phyloP scores from a whole-genome alignment of 2,888 invertebrate genomes.

The Neoaliturus tenellus region DNA sequence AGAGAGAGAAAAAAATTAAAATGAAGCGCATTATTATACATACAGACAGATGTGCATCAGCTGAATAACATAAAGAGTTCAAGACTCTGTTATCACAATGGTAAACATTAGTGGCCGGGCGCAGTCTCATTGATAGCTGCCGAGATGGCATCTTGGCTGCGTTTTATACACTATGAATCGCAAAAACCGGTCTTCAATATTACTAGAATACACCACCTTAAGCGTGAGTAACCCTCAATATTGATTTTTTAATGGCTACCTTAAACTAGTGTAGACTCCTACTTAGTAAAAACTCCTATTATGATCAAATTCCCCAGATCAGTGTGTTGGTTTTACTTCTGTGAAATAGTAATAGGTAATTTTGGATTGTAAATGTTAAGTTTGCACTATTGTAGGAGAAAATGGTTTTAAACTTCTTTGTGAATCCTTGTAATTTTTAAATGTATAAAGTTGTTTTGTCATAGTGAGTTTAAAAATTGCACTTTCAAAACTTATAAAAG shows the following conservation, averaged over 20 bases:
- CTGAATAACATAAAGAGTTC: slow-evolving; percentile 5
- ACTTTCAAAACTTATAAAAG: no score
- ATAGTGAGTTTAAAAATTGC: no score
- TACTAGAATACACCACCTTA: neutral
- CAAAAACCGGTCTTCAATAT: neutral
- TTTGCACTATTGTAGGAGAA: no score
- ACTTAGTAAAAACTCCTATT: no score
- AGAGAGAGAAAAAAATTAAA: neutral
- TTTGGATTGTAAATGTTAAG: no score
- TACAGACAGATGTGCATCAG: neutral
- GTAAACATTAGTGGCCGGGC: slow-evolving; percentile 16
- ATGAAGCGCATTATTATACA: neutral
- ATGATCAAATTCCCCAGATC: no score
- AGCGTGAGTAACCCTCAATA: neutral
- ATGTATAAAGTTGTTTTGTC: no score
- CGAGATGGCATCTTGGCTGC: slow-evolving; percentile 9
- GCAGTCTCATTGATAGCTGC: neutral
- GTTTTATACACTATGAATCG: neutral
- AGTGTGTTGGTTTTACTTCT: no score
- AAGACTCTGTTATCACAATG: slow-evolving; percentile 20
- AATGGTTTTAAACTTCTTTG: no score
- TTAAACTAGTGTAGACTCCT: neutral
- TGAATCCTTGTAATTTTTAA: no score
- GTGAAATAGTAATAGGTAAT: no score
- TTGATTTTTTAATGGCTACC: neutral